A percentile compares a stretch with the other conserved stretches of the same genome.
Evolutionary conservation across 2,797 vertebrate species (phyloP).

Genomic region (Pseudochaenichthys georgianus): DNA sequence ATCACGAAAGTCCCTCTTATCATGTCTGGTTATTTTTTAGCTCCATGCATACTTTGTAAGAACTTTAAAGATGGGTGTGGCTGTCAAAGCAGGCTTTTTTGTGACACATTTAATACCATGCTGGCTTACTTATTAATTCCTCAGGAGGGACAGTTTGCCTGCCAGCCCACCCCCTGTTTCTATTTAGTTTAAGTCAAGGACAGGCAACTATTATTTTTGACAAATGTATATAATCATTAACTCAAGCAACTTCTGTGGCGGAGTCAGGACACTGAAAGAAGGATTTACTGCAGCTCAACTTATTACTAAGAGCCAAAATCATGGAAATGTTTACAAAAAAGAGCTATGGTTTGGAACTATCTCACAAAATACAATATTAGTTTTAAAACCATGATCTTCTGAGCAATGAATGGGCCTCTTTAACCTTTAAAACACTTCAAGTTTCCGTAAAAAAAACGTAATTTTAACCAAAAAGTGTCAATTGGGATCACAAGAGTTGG

Average conservation of each 20-base stretch:
- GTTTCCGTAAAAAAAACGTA: not conserved
- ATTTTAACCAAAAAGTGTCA: slow-evolving; percentile 7
- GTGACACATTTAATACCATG: no score
- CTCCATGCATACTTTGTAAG: slow-evolving; percentile 41
- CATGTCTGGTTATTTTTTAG: slow-evolving; percentile 56
- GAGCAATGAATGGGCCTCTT: slow-evolving; percentile 23
- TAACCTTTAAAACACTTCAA: slow-evolving; percentile 29
- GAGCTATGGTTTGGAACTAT: slow-evolving; percentile 18
- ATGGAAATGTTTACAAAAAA: slow-evolving; percentile 48
- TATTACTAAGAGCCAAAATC: slow-evolving; percentile 46
- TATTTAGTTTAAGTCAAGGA: no score
- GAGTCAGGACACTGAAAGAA: no score
- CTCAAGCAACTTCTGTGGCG: no score
- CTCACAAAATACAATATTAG: slow-evolving; percentile 27
- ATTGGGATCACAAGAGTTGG: not conserved
- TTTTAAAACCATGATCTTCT: slow-evolving; percentile 22
- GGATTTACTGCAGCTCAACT: slow-evolving; percentile 39
- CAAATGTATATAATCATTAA: no score
- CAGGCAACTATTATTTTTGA: no score
- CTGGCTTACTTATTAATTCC: no score
- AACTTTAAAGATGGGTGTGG: slow-evolving; percentile 15
- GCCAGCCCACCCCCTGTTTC: no score
- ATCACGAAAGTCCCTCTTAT: slow-evolving; percentile 49
- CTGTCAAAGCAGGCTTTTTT: slow-evolving; percentile 10
- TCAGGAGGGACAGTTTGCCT: no score